Evolutionary conservation across 2,113 vertebrate species (phyloP), one percentile per base, ranked within the genome.

Genomic region (Chamaea fasciata): DNA sequence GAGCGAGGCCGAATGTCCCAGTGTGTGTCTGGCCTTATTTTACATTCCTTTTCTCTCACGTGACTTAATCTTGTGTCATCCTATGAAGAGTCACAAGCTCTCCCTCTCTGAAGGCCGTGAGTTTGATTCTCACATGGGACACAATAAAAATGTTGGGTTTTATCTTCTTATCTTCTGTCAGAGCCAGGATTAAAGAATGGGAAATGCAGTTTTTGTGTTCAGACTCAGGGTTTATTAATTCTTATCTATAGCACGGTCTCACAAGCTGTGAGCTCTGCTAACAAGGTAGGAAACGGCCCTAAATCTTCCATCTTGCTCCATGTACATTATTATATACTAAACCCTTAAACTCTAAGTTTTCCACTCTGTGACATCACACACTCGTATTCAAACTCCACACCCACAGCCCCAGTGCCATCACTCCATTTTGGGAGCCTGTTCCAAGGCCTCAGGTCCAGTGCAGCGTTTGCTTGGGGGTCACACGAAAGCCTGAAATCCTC

Each of bases 101-200:
- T 26, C 56, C 56, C n/a, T 59, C n/a, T 98, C 98, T 98, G 98
- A 98, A 98, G 98, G 98, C 98, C 98, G 98, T 98, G 98, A 98
- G 98, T 98, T 98, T 98, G 97, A 98, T 74, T 98, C 98, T 98
- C 98, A 98, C 98, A 98, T 97, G 98, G 98, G 98, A 97, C 98
- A 98, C n/a, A 23, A 59, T 59, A 37, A 26, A 59, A 59, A 59
- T 59, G n/a, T 24, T 9, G n/a, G 33, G 31, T 5, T 59, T 59
- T 35, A 24, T 59, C 56, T 24, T 35, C 56, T 24, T 26, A 4
- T 59, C 56, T 59, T 24, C 56, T 35, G 56, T 59, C 15, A 24
- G 56, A 59, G n/a, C 22, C 9, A 2, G 22, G 56, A 35, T 59
- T 59, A 24, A 35, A 24, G 56, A 15, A 59, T 7, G 2, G n/a